Evolutionary conservation across 2,113 vertebrate genomes (phyloP).

Genomic region (Callochromis pleurospilus): DNA sequence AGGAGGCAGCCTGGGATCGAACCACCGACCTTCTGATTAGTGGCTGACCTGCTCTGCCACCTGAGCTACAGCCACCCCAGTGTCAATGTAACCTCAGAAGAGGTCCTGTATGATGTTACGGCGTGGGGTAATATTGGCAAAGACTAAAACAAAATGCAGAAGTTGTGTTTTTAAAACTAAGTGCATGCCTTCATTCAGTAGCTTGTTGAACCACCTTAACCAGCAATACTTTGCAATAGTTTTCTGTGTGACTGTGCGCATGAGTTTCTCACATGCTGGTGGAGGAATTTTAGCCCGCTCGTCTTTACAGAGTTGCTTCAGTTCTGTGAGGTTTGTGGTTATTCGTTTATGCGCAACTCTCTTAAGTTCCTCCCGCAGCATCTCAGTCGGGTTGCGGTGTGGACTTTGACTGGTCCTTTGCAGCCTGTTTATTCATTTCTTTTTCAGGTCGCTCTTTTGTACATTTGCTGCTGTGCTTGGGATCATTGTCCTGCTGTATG

Average conservation of each 20-base stretch:
- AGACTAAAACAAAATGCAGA: fast-evolving
- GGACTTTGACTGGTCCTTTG: background rate
- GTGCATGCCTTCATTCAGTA: background rate
- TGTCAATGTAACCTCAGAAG: no score
- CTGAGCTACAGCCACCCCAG: no score
- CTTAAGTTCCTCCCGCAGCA: background rate
- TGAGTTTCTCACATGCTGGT: background rate
- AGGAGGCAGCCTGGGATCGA: no score
- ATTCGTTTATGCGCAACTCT: background rate
- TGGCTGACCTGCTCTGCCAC: no score
- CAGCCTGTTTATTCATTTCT: background rate
- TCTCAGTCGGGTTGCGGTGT: background rate
- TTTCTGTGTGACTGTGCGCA: background rate
- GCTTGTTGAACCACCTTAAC: background rate
- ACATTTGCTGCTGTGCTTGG: background rate
- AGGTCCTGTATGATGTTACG: fast-evolving
- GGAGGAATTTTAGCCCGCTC: background rate
- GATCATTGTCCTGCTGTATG: background rate
- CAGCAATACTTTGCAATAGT: background rate
- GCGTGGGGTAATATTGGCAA: background rate
- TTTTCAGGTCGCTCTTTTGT: background rate
- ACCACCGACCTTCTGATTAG: no score
- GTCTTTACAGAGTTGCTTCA: background rate
- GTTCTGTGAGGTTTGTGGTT: background rate
- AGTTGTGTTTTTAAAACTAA: background rate